Evolutionary conservation across 2,797 vertebrate genomes (phyloP).

Genomic region (Macroramphosus scolopax): DNA sequence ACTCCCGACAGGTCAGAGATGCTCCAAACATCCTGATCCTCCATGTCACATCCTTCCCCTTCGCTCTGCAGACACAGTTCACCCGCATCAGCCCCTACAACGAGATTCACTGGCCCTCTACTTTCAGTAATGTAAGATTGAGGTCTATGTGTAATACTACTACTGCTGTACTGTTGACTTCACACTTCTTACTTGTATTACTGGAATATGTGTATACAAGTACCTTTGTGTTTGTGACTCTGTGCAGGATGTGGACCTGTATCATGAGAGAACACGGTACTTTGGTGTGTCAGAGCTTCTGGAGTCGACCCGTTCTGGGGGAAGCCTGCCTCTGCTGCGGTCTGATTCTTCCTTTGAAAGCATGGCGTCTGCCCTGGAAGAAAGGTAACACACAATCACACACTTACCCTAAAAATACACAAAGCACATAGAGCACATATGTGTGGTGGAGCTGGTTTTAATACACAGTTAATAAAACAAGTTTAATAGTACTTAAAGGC

Average conservation of each 20-base stretch:
- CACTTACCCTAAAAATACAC: too few relatives aligned
- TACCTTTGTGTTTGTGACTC: too few relatives aligned
- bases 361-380: constrained; percentile 91
- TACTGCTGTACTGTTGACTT: too few relatives aligned
- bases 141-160: too few relatives aligned
- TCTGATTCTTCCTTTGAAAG: constrained; percentile 95
- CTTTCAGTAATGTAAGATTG: constrained; percentile 84
- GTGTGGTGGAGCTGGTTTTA: too few relatives aligned
- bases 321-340: constrained; percentile 89
- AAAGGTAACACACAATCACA: constrained; percentile 79
- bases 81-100: constrained; percentile 98
- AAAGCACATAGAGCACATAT: too few relatives aligned
- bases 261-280: constrained; percentile 90
- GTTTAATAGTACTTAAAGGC: too few relatives aligned
- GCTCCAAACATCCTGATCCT: constrained; percentile 92
- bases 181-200: too few relatives aligned
- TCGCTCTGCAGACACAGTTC: constrained; percentile 91
- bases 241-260: constrained; percentile 87
- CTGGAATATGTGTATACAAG: too few relatives aligned
- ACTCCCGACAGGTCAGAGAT: constrained; percentile 91
- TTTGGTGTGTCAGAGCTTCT: constrained; percentile 94
- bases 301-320: constrained; percentile 89
- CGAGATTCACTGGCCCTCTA: constrained; percentile 96
- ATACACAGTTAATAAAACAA: constrained; percentile 18
- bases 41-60: constrained; percentile 96